Percentiles rank a stretch among this genome's conserved stretches.
These are phyloP conservation scores for Halcyon chelicuti DNA, from an alignment of 2,797 vertebrate genomes.

Conservation along the genomic window DNA sequence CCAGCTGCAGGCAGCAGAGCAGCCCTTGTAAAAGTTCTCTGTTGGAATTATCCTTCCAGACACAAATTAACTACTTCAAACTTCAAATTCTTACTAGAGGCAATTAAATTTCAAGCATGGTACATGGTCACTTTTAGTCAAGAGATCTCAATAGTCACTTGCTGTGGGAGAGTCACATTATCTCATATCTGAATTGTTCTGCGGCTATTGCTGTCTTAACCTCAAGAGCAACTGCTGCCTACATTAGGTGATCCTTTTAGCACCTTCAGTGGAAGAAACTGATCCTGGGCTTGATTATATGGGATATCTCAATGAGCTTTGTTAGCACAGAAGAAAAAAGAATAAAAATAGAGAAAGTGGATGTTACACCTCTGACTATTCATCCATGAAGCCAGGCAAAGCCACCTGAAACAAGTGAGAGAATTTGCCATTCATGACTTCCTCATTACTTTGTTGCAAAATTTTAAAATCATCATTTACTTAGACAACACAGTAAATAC, in stretches of 20 bases:
- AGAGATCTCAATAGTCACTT: background rate
- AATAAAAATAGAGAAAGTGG: background rate
- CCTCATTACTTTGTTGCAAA: background rate
- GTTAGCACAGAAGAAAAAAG: background rate
- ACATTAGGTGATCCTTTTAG: background rate
- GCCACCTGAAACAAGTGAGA: background rate
- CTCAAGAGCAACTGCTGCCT: background rate
- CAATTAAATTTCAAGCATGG: background rate
- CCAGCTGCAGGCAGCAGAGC: background rate
- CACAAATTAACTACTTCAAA: background rate
- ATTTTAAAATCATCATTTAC: background rate
- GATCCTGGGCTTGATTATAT: background rate
- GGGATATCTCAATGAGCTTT: background rate
- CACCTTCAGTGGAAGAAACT: background rate
- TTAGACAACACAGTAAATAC: background rate
- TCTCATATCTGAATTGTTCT: constrained; percentile 21
- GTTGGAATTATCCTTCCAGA: background rate
- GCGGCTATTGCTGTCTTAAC: background rate
- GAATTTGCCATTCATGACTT: background rate
- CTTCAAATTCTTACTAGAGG: background rate
- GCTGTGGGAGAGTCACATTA: background rate
- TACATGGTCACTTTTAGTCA: background rate
- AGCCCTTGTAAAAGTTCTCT: background rate
- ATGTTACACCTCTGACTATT: background rate
- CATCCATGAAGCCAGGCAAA: background rate